Evolutionary conservation across 2,797 vertebrate species (phyloP), one percentile per base, ranked within the genome.

Genomic region (Melopsittacus undulatus): DNA sequence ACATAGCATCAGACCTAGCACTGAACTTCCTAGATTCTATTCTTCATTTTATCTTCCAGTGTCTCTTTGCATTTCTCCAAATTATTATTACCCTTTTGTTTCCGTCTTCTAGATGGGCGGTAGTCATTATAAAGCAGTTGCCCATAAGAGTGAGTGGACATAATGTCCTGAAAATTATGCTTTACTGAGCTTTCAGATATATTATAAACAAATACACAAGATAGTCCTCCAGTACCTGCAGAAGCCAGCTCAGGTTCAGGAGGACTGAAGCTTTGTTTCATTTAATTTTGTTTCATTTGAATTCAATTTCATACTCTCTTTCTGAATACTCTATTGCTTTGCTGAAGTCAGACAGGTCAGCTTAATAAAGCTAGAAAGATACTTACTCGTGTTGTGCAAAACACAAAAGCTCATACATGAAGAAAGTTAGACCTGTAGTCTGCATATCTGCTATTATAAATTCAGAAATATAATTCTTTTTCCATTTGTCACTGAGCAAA

Each of bases 101-200:
- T 74, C n/a, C 13, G 32, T 87, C 45, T 73, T 51, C 11, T 73
- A 15, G 30, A 10, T 52, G 34, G 1, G 9, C 57, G 42, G 21
- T 40, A 59, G 40, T 52, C 26, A 24, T 75, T 52, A 19, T 5
- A 15, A 14, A 57, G 34, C 56, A 62, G 20, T 57, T 87, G 36
- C 38, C 24, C 0, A 0, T 70, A 54, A 64, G 19, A 59, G 5
- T 43, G 23, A 67, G 4, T 20, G 27, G 22, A 57, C 10, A 24
- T 18, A 51, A 36, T 52, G 7, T 63, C 68, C 29, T 36, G 36
- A 75, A 16, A 9, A 51, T 57, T 92, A 34, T 68, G 38, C 43
- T 67, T 87, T 74, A 45, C 49, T 79, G 61, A 77, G 24, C 32
- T 63, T 84, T 84, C 42, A 73, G 42, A 56, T 61, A 52, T 20